A percentile compares a stretch with the other conserved stretches of the same genome.
These are phyloP conservation scores for Chiridota heheva DNA, from an alignment of 35 echinoderm and acorn worm genomes.

Conservation along the genomic window DNA sequence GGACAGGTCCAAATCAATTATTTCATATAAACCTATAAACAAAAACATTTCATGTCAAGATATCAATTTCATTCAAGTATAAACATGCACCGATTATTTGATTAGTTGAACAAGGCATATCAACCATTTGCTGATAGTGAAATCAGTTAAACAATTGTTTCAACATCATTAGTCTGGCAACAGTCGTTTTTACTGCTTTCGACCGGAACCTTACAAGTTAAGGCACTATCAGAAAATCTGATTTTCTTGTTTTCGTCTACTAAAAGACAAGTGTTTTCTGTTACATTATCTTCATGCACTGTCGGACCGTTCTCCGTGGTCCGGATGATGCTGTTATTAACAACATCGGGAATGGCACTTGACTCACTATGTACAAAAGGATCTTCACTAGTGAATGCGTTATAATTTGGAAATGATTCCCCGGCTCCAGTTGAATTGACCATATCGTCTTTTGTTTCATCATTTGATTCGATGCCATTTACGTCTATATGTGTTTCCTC, in stretches of 20 bases:
- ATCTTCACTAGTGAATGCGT: neutral
- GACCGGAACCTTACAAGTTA: conserved; percentile 40
- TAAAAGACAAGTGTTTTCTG: conserved; percentile 34
- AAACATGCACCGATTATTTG: too few relatives aligned
- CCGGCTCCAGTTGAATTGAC: neutral
- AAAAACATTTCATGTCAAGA: too few relatives aligned
- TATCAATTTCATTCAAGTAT: too few relatives aligned
- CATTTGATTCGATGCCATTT: neutral
- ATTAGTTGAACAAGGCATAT: too few relatives aligned
- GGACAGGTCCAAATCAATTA: too few relatives aligned
- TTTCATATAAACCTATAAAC: too few relatives aligned
- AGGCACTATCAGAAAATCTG: conserved; percentile 44
- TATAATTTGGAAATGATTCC: neutral
- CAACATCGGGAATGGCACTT: too few relatives aligned
- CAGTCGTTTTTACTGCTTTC: conserved; percentile 18
- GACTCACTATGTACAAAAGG: neutral
- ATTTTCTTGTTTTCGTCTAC: conserved; percentile 41
- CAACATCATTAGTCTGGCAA: conserved; percentile 24
- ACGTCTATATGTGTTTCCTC: neutral
- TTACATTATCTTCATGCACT: conserved; percentile 8
- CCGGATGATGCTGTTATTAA: too few relatives aligned
- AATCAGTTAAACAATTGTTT: conserved; percentile 46
- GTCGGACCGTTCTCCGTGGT: conserved; percentile 40
- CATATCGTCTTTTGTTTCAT: neutral
- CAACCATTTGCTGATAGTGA: too few relatives aligned